Base-by-base conservation (phyloP, 2,113 vertebrate species). In the Paralichthys olivaceus region DNA sequence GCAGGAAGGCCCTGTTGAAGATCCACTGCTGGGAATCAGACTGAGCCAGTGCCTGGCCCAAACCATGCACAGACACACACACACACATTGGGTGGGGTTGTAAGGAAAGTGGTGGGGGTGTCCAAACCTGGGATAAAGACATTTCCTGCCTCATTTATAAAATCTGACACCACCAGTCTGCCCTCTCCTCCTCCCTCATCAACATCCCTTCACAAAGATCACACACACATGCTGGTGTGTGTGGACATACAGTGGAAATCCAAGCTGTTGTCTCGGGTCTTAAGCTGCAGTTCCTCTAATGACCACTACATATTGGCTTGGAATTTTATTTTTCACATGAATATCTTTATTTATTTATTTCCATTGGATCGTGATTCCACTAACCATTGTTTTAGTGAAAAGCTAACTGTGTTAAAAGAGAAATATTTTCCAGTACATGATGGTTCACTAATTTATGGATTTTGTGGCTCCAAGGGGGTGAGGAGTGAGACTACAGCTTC, bases 121-220 rank as follows among this genome's bases (percentile, higher is more conserved):
- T 90, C 94, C 94, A 93, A 95, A 93, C 93, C 86, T 83, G 91
- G 94, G 95, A 97, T 97, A 95, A 96, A 96, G 94, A 96, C 93
- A 92, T 95, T 95, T 95, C 93, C 94, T 95, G 94, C 94, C 87
- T 92, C 96, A 96, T 97, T 97, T 96, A 97, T 97, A 98, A 97
- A 96, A 96, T 95, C 93, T 96, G 93, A 91, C 91, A 90, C 79
- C 81, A 64, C 53, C 80, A 79, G 84, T 86, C 87, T 88, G 77
- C 81, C 86, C 77, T 86, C 70, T 87, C 72, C 73, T 84, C 77
- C 81, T 81, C 69, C 75, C 74, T 84, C 57, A 77, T 86, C 85
- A 84, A 20, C 71, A 54, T 77, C 75, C 22, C 57, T 64, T 73
- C 71, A 70, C 63, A 73, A 76, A 74, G 72, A 83, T 68, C 81